Base-by-base conservation (phyloP, 1,140 invertebrate genomes). In the Philopotamus ludificatus region DNA sequence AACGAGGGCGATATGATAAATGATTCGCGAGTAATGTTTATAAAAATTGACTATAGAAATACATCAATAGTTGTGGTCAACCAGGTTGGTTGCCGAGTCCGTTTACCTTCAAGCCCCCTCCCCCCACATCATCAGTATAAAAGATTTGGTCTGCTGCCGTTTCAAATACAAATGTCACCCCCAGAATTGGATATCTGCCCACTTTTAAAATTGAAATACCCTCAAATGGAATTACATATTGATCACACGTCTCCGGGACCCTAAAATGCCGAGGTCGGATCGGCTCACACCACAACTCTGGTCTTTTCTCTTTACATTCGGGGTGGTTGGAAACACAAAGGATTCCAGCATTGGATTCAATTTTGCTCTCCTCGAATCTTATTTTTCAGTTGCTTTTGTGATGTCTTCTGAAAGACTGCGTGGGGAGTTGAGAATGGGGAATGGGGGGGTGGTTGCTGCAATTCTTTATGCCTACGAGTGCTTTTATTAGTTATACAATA, bases 131-230 rank as follows among this genome's bases (percentile, higher is more conserved):
- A 21, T 16, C 41, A 10, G 55, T 25, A 64, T 63, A 64, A 68
- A 68, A 45, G 66, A 63, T 58, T 39, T 16, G 47, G 22, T 12
- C 41, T 54, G 16, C 49, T 59, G 41, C 61, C 54, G 49, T 63
- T 63, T 61, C 54, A 58, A 64, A 65, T 68, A 57, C 67, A 63
- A 69, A 69, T 65, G 67, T 70, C 67, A 70, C 59, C 44, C 63
- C 60, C 67, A 70, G 67, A 34, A 45, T 4, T 53, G 65, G 60
- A 57, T 66, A 66, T 66, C 63, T 70, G 64, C 67, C 64, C 55
- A 70, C 67, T 70, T 70, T 70, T 69, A 66, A 70, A 70, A 66
- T 70, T 70, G 67, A 66, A 70, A 70, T 63, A 59, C 59, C 67
- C 67, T 70, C 67, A 63, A 63, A 70, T 57, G 60, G 51, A 60